phyloP scores from a whole-genome alignment of 1,140 invertebrate genomes.

The Oscheius sp. region DNA sequence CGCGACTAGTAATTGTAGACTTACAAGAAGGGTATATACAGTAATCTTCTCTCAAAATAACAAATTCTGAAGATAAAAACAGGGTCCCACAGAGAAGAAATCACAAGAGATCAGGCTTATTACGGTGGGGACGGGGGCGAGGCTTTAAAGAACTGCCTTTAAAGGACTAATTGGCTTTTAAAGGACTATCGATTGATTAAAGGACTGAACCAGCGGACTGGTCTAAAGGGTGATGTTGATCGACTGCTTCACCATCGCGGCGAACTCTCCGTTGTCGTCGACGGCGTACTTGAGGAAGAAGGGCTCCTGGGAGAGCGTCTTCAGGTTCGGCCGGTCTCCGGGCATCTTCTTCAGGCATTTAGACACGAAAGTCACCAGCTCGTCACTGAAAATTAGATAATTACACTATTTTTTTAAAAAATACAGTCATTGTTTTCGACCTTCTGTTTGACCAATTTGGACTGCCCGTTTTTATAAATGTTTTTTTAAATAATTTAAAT shows the following conservation, averaged over 20 bases:
- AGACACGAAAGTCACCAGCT: slow-evolving; percentile 53
- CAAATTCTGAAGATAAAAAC: not conserved
- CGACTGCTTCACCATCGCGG: slow-evolving; percentile 52
- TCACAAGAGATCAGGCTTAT: too few relatives aligned
- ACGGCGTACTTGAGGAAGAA: slow-evolving; percentile 52
- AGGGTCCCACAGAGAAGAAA: not conserved
- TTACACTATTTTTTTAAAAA: not conserved
- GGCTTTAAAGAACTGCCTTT: too few relatives aligned
- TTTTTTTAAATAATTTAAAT: not conserved
- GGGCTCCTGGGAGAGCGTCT: slow-evolving; percentile 44
- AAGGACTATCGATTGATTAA: not conserved
- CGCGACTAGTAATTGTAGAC: too few relatives aligned
- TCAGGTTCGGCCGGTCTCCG: slow-evolving; percentile 51
- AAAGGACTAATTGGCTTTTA: too few relatives aligned
- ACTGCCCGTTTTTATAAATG: not conserved
- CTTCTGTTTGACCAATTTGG: not conserved
- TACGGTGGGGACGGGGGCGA: too few relatives aligned
- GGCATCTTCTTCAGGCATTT: slow-evolving; percentile 56
- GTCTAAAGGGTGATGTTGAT: slow-evolving; percentile 33
- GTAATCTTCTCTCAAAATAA: too few relatives aligned
- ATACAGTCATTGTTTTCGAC: too few relatives aligned
- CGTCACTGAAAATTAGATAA: slow-evolving; percentile 43
- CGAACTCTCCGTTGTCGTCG: slow-evolving; percentile 51
- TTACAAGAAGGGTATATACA: too few relatives aligned
- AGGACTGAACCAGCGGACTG: not conserved